Evolutionary conservation across 2,797 vertebrate species (phyloP), one percentile per base, ranked within the genome.

Genomic region (Simalia tracyae): DNA sequence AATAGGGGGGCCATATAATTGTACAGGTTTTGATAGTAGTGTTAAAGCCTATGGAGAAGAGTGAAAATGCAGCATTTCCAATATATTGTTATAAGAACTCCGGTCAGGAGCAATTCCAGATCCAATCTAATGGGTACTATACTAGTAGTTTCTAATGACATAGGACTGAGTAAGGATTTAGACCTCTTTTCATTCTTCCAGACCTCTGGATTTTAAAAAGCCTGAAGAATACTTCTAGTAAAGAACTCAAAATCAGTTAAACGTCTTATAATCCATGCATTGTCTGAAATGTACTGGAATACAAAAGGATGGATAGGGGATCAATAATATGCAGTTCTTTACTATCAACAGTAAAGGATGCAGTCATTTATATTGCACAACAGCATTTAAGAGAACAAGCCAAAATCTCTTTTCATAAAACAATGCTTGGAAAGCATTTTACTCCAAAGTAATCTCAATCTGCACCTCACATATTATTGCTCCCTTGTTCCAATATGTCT

Each of bases 1-100:
- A 96, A 95, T 96, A 90, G 97, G 97, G 59, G 94, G 96, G 96
- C 97, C 95, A 17, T 93, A 97, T 97, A 97, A 98, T 97, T 96
- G 97, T 95, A 95, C 96, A 97, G 97, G 92, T 97, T 97, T 96
- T 97, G 94, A 89, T 95, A 92, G 88, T 84, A 87, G 91, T 91
- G 91, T 95, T 96, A 91, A 93, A 96, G 86, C 94, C 93, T 94
- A 96, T 94, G 92, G 93, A 89, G 64, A 96, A 94, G 86, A 95
- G 90, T 84, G 36, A 89, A 96, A 96, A 89, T 68, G 86, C 91
- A 94, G 86, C 57, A 81, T 95, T 94, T 63, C 68, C 60, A 76
- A 5, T 84, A 89, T 93, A 92, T 94, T 95, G 89, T 95, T 96
- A 94, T 60, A 93, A 93, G 94, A 91, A 88, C 36, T 94, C 93